Conservation (phyloP, 2,888 invertebrate genomes). For the Machimus atricapillus region DNA sequence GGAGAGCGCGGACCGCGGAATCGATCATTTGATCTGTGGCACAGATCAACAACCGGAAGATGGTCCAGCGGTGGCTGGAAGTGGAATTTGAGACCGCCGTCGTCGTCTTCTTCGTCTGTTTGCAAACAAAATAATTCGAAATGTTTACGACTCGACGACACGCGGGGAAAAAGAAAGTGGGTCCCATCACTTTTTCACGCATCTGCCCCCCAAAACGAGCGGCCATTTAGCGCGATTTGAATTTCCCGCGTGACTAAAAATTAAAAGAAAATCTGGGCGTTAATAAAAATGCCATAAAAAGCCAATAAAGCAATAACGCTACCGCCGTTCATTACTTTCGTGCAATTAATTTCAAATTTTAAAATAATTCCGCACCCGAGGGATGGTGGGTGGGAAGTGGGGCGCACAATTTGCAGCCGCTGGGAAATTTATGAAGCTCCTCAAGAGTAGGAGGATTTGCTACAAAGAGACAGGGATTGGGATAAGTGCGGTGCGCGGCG, state of each 20-base stretch:
- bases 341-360: slow-evolving; percentile 47
- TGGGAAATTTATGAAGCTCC: slow-evolving; percentile 37
- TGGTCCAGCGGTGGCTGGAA: neutral
- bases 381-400: neutral
- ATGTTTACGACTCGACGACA: neutral
- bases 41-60: neutral
- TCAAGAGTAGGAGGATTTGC: slow-evolving; percentile 3
- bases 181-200: neutral
- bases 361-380: slow-evolving; percentile 25
- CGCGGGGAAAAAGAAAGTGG: neutral
- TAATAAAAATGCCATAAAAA: slow-evolving; percentile 38
- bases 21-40: neutral
- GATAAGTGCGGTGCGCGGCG: neutral
- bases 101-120: neutral
- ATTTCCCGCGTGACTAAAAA: neutral
- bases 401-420: slow-evolving; percentile 18
- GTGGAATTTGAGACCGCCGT: neutral
- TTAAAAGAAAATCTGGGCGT: neutral
- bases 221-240: neutral
- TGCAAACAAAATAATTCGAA: neutral
- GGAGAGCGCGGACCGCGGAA: neutral
- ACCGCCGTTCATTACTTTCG: slow-evolving; percentile 44
- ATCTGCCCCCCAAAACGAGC: neutral
- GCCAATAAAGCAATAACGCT: slow-evolving; percentile 31
- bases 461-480: slow-evolving; percentile 36